Evolutionary conservation across 2,113 vertebrate genomes (phyloP).

Genomic region (Nymphicus hollandicus): DNA sequence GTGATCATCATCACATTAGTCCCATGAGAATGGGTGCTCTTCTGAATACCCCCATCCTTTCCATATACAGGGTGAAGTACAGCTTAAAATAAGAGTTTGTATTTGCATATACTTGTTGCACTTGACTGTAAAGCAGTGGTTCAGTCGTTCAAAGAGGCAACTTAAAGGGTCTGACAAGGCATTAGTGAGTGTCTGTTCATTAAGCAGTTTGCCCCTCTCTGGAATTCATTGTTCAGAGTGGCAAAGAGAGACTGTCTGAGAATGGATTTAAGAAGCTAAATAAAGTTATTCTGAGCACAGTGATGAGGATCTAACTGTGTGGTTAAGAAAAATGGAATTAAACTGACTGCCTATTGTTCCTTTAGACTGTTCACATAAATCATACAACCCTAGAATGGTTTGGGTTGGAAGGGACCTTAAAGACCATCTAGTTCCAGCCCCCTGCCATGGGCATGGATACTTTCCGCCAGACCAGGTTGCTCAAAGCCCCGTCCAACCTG

Average conservation of each 20-base stretch:
- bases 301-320: not conserved
- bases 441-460: not conserved
- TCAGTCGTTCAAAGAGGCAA: not conserved
- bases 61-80: not conserved
- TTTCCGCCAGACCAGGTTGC: not conserved
- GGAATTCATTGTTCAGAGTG: not conserved
- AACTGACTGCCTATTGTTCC: not conserved
- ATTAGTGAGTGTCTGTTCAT: not conserved
- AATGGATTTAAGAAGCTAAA: not conserved
- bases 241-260: not conserved
- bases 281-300: not conserved
- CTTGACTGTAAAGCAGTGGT: not conserved
- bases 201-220: not conserved
- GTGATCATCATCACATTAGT: constrained; percentile 69
- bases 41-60: not conserved
- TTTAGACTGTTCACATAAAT: not conserved
- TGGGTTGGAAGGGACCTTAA: not conserved
- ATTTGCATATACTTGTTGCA: not conserved
- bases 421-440: not conserved
- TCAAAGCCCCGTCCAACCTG: not conserved
- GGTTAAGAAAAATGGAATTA: not conserved
- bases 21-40: not conserved
- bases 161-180: not conserved
- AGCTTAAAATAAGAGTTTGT: not conserved
- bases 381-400: not conserved